A percentile compares a stretch with the other conserved stretches of the same genome.
These are phyloP conservation scores for Papilio dardanus DNA, from an alignment of 1,140 invertebrate species.

Conservation along the genomic window DNA sequence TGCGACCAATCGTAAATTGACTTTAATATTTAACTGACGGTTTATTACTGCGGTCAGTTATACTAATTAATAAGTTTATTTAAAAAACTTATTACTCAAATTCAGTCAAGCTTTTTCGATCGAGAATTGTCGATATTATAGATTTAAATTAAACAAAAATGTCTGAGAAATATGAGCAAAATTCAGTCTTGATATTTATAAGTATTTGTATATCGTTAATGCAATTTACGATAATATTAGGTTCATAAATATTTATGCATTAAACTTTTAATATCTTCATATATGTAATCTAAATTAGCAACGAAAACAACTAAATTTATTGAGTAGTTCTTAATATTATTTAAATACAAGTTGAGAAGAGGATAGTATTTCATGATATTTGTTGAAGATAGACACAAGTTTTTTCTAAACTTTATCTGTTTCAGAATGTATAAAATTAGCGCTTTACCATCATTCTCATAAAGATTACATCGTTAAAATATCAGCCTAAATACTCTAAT, in stretches of 20 bases:
- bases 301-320: slow-evolving; percentile 16
- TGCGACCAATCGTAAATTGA: slow-evolving; percentile 18
- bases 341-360: not conserved
- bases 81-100: not conserved
- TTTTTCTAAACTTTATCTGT: not conserved
- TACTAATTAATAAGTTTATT: slow-evolving; percentile 9
- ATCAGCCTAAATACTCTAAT: no score
- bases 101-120: no score
- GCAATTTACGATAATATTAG: not conserved
- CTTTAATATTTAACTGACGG: not conserved
- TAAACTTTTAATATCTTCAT: not conserved
- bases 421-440: no score
- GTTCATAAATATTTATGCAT: slow-evolving; percentile 13
- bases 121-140: no score
- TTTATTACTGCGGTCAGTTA: slow-evolving; percentile 6
- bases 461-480: no score
- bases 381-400: not conserved
- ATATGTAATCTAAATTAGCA: not conserved
- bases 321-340: slow-evolving; percentile 6
- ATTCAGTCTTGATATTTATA: not conserved
- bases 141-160: not conserved
- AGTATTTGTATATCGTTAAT: slow-evolving; percentile 1
- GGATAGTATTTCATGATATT: not conserved
- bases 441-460: no score
- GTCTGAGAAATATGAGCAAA: not conserved